Evolutionary conservation across 2,797 vertebrate species (phyloP), one percentile per base, ranked within the genome.

Genomic region (Adrianichthys oophorus): DNA sequence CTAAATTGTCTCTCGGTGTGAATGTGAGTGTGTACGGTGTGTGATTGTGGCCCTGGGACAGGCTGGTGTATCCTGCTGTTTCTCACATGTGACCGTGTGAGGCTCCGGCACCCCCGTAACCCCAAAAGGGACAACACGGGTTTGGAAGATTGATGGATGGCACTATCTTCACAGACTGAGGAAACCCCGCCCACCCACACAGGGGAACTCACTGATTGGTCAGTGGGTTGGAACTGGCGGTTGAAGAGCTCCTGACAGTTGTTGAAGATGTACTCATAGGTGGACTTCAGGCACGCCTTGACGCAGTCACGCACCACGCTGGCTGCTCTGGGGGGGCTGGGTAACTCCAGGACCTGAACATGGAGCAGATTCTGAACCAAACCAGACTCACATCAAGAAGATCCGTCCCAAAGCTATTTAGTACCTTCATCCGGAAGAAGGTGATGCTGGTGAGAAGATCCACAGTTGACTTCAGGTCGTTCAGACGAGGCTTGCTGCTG

Each of bases 351-450:
- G 1, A 99, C 96, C 97, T 99, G 79, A 4, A 57, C 15, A 12
- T 5, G 1, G 2, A 1, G 18, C 5, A 15, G 24, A 29, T 46
- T 3, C 37, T 41, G 23, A 10, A 41, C 42, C 42, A 43, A 43
- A 43, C 42, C 42, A 5, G 42, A 44, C 42, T 44, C 15, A 8
- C 15, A 17, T 32, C 29, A 12, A 32, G 29, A 32, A 32, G 29
- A 32, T 10, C 29, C 8, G 29, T 26, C 24, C 24, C 1, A 5
- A 26, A 26, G 5, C 24, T 26, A 10, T 32, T 10, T 32, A 3
- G 14, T 79, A 98, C 97, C 95, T 99, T 99, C 94, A 99, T 95
- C 76, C 97, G 94, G 92, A 99, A 99, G 91, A 99, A 99, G 2
- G 95, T 95, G 87, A 99, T 98, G 91, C 97, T 99, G 79, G 97